These are phyloP conservation scores for Chrysolina oricalcia DNA, from an alignment of 2,888 invertebrate genomes.

Conservation along the genomic window DNA sequence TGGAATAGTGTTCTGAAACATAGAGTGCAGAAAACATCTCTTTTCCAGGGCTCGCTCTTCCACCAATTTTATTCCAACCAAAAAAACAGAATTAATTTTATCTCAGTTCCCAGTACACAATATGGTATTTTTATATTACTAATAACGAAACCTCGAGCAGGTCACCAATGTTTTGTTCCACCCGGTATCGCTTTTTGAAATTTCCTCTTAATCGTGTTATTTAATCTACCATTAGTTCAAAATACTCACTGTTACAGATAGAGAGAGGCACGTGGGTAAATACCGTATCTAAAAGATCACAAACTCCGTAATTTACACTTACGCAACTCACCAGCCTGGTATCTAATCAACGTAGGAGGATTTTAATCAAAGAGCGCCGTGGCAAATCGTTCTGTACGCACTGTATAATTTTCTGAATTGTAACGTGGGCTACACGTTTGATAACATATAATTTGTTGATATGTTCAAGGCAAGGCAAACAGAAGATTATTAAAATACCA, in stretches of 20 bases:
- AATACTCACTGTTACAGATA: not conserved
- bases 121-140: too few relatives aligned
- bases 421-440: conserved; percentile 13
- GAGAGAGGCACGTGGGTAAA: conserved; percentile 5
- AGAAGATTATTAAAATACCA: conserved; percentile 7
- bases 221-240: too few relatives aligned
- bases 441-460: conserved; percentile 15
- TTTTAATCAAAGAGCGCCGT: conserved; percentile 20
- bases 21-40: too few relatives aligned
- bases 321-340: not conserved
- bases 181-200: too few relatives aligned
- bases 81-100: too few relatives aligned
- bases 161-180: too few relatives aligned
- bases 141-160: too few relatives aligned
- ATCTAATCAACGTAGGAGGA: conserved; percentile 22
- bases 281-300: not conserved
- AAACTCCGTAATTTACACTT: conserved; percentile 10
- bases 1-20: too few relatives aligned
- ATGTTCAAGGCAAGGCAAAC: conserved; percentile 10
- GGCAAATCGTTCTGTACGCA: conserved; percentile 6
- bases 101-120: too few relatives aligned
- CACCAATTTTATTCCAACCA: too few relatives aligned
- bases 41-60: too few relatives aligned
- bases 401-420: conserved; percentile 17
- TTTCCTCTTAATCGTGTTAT: too few relatives aligned